Evolutionary conservation across 2,888 invertebrate genomes (phyloP), one percentile per base, ranked within the genome.

Genomic region (Xanthorhoe designata): DNA sequence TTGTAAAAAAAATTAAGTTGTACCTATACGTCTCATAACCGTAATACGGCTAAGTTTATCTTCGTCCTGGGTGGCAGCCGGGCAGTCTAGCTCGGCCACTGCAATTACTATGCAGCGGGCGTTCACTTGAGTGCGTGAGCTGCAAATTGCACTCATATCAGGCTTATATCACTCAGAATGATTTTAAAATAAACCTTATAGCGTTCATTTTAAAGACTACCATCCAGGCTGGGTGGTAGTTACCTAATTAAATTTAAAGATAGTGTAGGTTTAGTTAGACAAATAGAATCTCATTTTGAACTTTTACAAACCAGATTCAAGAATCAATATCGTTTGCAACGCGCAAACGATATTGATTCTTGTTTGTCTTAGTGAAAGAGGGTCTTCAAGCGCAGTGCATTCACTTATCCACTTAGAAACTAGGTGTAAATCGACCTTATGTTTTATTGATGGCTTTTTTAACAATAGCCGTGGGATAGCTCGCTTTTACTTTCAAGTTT

Each of bases 1-100:
- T 6, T 42, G 18, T 29, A 35, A 38, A 38, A 19, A 35, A 49
- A 47, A 15, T 29, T 56, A 9, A 9, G 35, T 56, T 42, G 29
- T 56, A 18, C 32, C 55, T 49, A 3, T 24, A 24, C 4, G 35
- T 32, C 45, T 56, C 47, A 19, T 45, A 47, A 42, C 47, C 13
- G 54, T 49, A 52, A 29, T 49, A 50, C 17, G 55, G 51, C 56
- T 63, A 54, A 59, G 49, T 64, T 64, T 59, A 75, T 75, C 61
- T 71, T 75, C 76, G 74, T 75, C 74, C 69, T 85, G 87, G 87
- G 83, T 87, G 87, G 87, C 75, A 81, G 89, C 85, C 88, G 85
- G 61, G 84, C 86, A 78, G 89, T 89, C 89, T 89, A 85, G 83
- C 81, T 71, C 64, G 66, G 64, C 72, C 64, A 64, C 60, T 62